Conservation (phyloP, 2,797 vertebrate genomes). For the Limnodromus scolopaceus region DNA sequence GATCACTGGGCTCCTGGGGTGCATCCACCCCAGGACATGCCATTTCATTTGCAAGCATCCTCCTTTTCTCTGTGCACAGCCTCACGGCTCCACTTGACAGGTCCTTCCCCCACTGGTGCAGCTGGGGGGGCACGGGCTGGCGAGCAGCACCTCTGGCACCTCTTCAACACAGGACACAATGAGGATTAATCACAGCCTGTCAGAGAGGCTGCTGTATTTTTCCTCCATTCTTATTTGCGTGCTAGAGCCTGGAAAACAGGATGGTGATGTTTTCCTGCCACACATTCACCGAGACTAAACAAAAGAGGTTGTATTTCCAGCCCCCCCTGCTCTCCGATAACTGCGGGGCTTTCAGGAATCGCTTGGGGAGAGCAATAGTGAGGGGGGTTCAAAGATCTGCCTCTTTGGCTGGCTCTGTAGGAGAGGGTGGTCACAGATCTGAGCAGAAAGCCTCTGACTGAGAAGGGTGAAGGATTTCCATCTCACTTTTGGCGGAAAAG, state of each 20-base stretch:
- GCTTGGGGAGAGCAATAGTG: neutral
- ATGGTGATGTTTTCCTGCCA: slow-evolving; percentile 67
- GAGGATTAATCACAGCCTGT: slow-evolving; percentile 43
- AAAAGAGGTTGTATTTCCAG: slow-evolving; percentile 61
- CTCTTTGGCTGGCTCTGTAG: neutral
- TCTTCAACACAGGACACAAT: slow-evolving; percentile 4
- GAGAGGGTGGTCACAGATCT: neutral
- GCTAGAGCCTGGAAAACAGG: slow-evolving; percentile 62
- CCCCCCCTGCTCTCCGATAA: neutral
- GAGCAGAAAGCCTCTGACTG: neutral
- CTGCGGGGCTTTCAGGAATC: neutral
- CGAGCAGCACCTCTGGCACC: neutral
- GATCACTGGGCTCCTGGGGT: accelerated
- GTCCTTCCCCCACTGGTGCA: neutral
- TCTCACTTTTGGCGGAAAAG: neutral
- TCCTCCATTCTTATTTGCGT: slow-evolving; percentile 59
- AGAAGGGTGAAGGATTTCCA: neutral
- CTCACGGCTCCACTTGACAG: neutral
- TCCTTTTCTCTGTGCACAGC: neutral
- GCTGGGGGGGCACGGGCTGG: accelerated
- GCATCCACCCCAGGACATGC: neutral
- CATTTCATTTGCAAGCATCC: accelerated
- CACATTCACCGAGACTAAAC: slow-evolving; percentile 66
- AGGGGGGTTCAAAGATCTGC: neutral
- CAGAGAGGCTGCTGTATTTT: slow-evolving; percentile 37